Evolutionary conservation across 2,113 vertebrate species (phyloP), one percentile per base, ranked within the genome.

Genomic region (Poeciliopsis retropinna): DNA sequence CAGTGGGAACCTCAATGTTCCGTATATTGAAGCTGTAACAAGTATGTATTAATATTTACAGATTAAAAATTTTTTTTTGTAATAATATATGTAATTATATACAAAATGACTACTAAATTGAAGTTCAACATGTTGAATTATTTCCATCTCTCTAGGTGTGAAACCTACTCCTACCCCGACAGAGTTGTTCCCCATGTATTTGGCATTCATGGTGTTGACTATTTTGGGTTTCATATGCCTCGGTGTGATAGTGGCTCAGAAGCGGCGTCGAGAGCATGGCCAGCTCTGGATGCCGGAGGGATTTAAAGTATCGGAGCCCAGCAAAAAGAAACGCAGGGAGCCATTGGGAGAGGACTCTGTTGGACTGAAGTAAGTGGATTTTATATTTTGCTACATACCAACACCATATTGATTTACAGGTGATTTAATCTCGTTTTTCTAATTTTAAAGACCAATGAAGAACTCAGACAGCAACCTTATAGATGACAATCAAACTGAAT

Each of bases 221-320:
- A 85, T 97, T 32, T 72, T 97, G 25, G 91, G 94, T 37, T 96
- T 96, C 60, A 83, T 95, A 7, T 95, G 94, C 25, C 92, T 96
- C 1, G 97, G 96, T 1, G 97, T 99, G 3, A 89, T 99, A 80
- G 93, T 98, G 64, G 96, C 95, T 7, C 96, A 96, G 5, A 98
- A 97, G 88, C 93, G 97, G 31, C 94, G 96, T 60, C 93, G 98
- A 67, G 97, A 99, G 91, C 98, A 99, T 41, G 98, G 98, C 13
- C 97, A 98, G 93, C 97, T 99, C 0, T 99, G 98, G 98, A 97
- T 98, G 80, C 98, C 98, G 0, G 98, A 99, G 73, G 98, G 97
- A 76, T 99, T 98, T 94, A 97, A 96, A 90, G 95, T 96, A 80
- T 96, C 96, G 0, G 97, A 98, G 76, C 95, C 97, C 0, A 97